These are phyloP conservation scores for Otolemur crassicaudatus DNA, from an alignment of 2,797 vertebrate genomes.

Conservation along the genomic window DNA sequence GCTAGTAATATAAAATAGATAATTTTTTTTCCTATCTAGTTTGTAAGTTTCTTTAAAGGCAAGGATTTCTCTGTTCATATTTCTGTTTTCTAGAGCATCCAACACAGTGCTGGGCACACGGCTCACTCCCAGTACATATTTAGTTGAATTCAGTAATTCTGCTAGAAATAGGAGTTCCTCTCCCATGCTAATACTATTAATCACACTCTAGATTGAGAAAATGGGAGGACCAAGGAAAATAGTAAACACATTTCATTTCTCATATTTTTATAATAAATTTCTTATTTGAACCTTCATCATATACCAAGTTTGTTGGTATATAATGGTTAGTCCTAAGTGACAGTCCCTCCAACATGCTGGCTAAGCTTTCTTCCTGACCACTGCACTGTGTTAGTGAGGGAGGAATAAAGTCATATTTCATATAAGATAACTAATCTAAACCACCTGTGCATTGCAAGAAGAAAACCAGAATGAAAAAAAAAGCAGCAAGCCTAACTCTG, in stretches of 20 bases:
- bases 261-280: slow-evolving; percentile 26
- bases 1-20: neutral
- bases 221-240: slow-evolving; percentile 44
- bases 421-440: neutral
- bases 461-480: slow-evolving; percentile 43
- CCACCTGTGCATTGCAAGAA: slow-evolving; percentile 4
- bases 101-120: neutral
- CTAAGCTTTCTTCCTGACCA: slow-evolving; percentile 1
- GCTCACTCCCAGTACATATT: neutral
- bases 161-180: neutral
- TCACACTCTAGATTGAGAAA: slow-evolving; percentile 34
- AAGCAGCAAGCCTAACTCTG: slow-evolving; percentile 35
- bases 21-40: neutral
- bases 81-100: slow-evolving; percentile 15
- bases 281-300: slow-evolving; percentile 49
- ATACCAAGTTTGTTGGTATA: neutral
- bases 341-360: neutral
- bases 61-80: slow-evolving; percentile 39
- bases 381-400: neutral
- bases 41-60: slow-evolving; percentile 36
- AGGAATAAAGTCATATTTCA: slow-evolving; percentile 23
- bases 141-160: slow-evolving; percentile 45
- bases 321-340: neutral
- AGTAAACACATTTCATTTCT: slow-evolving; percentile 41
- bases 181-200: slow-evolving; percentile 2